phyloP scores from a whole-genome alignment of 2,797 vertebrate genomes.

The Leontocebus nigricollis region DNA sequence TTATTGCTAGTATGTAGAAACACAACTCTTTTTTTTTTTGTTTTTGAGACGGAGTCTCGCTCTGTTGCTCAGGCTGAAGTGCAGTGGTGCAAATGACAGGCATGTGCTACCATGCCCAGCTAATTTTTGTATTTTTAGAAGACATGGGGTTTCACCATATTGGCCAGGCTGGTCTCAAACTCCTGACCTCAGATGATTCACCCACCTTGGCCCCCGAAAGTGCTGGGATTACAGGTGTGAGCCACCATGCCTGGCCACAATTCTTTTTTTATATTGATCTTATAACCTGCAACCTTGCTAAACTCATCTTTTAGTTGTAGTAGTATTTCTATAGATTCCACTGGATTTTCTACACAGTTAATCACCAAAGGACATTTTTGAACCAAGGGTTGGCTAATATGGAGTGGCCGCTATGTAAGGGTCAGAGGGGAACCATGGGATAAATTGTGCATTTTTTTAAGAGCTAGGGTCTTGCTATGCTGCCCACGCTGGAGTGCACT shows the following conservation, averaged over 20 bases:
- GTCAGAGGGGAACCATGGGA: background rate
- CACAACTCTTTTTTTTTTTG: background rate
- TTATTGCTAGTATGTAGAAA: background rate
- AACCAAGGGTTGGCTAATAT: background rate
- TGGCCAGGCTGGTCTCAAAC: background rate
- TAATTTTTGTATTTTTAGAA: background rate
- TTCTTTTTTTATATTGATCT: background rate
- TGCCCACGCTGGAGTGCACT: background rate
- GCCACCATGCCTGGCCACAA: background rate
- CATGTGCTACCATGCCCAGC: background rate
- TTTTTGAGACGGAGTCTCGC: background rate
- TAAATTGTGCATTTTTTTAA: background rate
- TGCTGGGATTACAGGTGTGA: background rate
- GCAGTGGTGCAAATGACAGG: background rate
- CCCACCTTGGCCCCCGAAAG: background rate
- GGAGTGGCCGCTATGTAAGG: background rate
- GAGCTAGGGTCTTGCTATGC: background rate
- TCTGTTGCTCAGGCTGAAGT: background rate
- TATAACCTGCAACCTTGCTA: background rate
- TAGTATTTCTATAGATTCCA: background rate
- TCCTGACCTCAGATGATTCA: background rate
- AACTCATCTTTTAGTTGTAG: background rate
- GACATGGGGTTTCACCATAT: background rate
- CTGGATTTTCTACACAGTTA: background rate
- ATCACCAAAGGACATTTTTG: background rate